Conservation (phyloP, 2,113 vertebrate species). For the Clarias batrachus region DNA sequence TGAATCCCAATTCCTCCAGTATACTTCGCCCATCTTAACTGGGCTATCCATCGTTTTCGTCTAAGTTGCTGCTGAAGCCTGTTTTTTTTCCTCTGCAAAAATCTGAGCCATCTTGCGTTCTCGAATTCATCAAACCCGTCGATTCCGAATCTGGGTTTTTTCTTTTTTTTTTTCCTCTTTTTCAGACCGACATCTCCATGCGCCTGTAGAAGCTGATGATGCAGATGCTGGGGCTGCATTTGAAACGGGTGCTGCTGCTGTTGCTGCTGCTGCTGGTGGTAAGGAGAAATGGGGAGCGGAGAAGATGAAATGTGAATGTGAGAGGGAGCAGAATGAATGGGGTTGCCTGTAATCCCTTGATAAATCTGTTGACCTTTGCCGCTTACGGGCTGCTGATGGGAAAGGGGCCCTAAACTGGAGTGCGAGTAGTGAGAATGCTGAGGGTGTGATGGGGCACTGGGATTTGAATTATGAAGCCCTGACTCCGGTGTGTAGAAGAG, state of each 20-base stretch:
- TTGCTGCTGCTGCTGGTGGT: slow-evolving; percentile 60
- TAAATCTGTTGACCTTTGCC: slow-evolving; percentile 54
- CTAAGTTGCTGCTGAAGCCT: slow-evolving; percentile 64
- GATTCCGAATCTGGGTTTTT: slow-evolving; percentile 70
- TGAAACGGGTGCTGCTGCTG: slow-evolving; percentile 68
- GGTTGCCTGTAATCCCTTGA: slow-evolving; percentile 55
- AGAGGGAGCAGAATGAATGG: slow-evolving; percentile 49
- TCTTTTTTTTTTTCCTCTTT: slow-evolving; percentile 69
- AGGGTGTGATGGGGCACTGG: slow-evolving; percentile 52
- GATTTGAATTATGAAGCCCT: slow-evolving; percentile 51
- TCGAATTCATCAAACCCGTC: slow-evolving; percentile 67
- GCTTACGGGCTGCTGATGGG: slow-evolving; percentile 48
- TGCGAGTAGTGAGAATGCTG: slow-evolving; percentile 51
- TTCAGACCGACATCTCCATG: slow-evolving; percentile 53
- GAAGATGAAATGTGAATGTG: slow-evolving; percentile 50
- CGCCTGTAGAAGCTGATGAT: slow-evolving; percentile 58
- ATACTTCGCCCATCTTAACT: slow-evolving; percentile 62
- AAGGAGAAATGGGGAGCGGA: slow-evolving; percentile 42
- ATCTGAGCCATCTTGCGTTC: slow-evolving; percentile 60
- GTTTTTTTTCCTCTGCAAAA: slow-evolving; percentile 61
- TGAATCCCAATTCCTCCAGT: slow-evolving; percentile 50
- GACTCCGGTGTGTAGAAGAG: slow-evolving; percentile 68
- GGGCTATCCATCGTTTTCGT: slow-evolving; percentile 65
- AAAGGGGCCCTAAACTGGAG: slow-evolving; percentile 45
- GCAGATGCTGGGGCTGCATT: slow-evolving; percentile 67